These are phyloP conservation scores for Oscheius sp. DNA, from an alignment of 2,888 invertebrate genomes.

Conservation along the genomic window DNA sequence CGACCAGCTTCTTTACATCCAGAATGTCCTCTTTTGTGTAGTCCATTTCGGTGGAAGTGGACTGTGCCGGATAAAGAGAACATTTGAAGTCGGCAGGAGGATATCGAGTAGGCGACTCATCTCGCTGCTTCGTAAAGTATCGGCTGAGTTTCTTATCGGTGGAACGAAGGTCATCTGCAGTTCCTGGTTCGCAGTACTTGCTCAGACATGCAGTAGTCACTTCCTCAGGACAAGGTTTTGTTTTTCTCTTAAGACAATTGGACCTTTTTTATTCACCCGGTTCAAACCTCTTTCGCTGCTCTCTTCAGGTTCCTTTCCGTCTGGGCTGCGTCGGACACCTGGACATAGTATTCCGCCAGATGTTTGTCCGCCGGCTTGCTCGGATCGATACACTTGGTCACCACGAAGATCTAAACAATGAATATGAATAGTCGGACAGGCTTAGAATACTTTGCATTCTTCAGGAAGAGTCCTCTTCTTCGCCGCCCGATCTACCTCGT, in stretches of 20 bases:
- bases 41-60: no score
- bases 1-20: no score
- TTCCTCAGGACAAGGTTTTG: background rate
- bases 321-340: conserved; percentile 49
- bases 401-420: conserved; percentile 52
- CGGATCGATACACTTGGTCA: conserved; percentile 59
- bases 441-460: conserved; percentile 55
- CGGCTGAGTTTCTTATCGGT: conserved; percentile 21
- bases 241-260: background rate
- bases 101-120: conserved; percentile 57
- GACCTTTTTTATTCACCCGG: background rate
- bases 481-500: conserved; percentile 68
- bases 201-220: conserved; percentile 27
- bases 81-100: conserved; percentile 38
- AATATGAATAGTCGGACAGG: background rate
- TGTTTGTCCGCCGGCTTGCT: conserved; percentile 30
- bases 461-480: conserved; percentile 61
- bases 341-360: conserved; percentile 50
- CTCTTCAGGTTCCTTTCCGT: conserved; percentile 44
- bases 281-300: conserved; percentile 29
- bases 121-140: conserved; percentile 62
- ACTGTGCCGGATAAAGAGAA: no score
- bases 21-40: no score
- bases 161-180: conserved; percentile 13
- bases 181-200: conserved; percentile 9